A percentile compares a stretch with the other conserved stretches of the same genome.
Conservation (phyloP, 2,797 vertebrate genomes). For the Poeciliopsis gracilis region DNA sequence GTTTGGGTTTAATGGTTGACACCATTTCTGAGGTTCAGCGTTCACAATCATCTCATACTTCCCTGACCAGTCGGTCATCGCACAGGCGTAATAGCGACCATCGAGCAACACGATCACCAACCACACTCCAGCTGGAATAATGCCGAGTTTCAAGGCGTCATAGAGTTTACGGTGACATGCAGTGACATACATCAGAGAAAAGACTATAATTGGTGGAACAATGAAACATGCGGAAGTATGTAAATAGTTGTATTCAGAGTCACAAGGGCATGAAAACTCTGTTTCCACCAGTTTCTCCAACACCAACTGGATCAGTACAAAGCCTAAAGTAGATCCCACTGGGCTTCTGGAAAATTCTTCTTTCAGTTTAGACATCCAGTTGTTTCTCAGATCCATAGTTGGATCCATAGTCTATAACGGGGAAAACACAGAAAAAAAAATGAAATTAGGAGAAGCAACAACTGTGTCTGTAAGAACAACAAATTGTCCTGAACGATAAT, state of each 20-base stretch:
- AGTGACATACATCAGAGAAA: not conserved
- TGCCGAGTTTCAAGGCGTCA: not conserved
- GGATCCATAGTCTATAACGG: not conserved
- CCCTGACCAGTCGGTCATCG: not conserved
- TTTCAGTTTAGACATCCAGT: not conserved
- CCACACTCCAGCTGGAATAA: not conserved
- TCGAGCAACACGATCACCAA: not conserved
- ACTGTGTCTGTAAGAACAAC: not conserved
- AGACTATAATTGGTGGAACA: not conserved
- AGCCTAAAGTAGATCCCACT: not conserved
- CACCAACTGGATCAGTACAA: not conserved
- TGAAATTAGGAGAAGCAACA: not conserved
- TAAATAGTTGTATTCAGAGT: rapidly evolving
- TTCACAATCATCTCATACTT: not conserved
- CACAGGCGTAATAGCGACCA: not conserved
- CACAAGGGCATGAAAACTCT: conserved; percentile 9
- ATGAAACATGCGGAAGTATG: not conserved
- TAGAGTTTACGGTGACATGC: not conserved
- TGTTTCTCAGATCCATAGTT: not conserved
- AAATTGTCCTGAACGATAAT: no score
- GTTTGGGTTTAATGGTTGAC: not conserved
- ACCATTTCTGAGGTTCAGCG: not conserved
- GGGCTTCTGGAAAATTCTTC: not conserved
- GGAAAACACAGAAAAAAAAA: not conserved
- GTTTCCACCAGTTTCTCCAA: not conserved